Evolutionary conservation across 2,888 invertebrate species (phyloP).

Genomic region (Myopa testacea): DNA sequence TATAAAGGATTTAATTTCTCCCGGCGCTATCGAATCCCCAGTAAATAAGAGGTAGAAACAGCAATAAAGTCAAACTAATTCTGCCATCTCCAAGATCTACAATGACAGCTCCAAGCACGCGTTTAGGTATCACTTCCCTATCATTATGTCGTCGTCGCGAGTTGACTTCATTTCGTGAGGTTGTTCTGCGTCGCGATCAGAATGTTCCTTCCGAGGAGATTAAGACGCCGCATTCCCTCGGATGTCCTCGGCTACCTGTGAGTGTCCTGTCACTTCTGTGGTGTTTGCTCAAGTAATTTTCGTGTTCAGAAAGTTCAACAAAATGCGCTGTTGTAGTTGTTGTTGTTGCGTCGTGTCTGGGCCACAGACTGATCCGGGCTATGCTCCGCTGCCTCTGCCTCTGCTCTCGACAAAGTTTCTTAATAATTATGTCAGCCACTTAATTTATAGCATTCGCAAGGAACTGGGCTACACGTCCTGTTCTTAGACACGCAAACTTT

Average conservation of each 20-base stretch:
- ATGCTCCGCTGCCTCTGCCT: not conserved
- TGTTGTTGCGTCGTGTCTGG: not conserved
- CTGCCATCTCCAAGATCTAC: too few relatives aligned
- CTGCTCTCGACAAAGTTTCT: constrained; percentile 55
- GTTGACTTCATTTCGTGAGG: not conserved
- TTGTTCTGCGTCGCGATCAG: not conserved
- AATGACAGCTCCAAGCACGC: constrained; percentile 21
- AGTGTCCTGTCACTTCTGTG: constrained; percentile 51
- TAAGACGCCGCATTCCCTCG: not conserved
- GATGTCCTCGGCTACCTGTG: constrained; percentile 17
- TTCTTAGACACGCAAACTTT: constrained; percentile 24
- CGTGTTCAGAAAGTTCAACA: constrained; percentile 49
- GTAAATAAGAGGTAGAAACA: too few relatives aligned
- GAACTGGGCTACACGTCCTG: constrained; percentile 29
- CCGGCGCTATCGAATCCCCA: not conserved
- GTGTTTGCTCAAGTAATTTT: constrained; percentile 56
- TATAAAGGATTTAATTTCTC: not conserved
- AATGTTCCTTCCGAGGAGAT: too few relatives aligned
- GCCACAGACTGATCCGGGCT: constrained; percentile 35
- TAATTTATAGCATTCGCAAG: constrained; percentile 62
- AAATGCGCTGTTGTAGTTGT: constrained; percentile 43
- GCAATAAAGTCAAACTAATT: too few relatives aligned
- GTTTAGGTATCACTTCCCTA: constrained; percentile 20
- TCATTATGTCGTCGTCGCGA: constrained; percentile 41
- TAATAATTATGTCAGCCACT: constrained; percentile 65